These are phyloP conservation scores for Macroglossus sobrinus DNA, from an alignment of 2,113 vertebrate species.

Conservation along the genomic window DNA sequence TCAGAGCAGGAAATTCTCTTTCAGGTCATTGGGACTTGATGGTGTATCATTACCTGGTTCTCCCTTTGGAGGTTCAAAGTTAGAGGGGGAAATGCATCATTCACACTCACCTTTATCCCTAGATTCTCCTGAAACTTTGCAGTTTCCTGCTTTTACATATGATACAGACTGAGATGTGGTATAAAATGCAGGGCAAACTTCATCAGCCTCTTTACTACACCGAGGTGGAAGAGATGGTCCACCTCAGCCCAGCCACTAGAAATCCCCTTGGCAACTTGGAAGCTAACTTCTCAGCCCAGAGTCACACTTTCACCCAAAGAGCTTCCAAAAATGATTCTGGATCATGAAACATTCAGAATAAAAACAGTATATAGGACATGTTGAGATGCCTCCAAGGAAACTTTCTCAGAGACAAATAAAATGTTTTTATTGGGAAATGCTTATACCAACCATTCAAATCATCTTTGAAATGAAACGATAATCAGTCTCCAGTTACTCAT, in stretches of 20 bases:
- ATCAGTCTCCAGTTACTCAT: neutral
- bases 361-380: neutral
- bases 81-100: neutral
- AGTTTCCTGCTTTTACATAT: neutral
- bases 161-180: rapidly evolving
- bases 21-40: neutral
- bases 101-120: neutral
- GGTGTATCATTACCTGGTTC: neutral
- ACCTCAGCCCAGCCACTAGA: neutral
- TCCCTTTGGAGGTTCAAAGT: neutral
- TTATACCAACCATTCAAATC: neutral
- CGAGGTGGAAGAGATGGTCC: neutral
- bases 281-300: neutral
- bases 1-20: neutral
- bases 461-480: neutral
- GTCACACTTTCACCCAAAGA: neutral
- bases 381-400: neutral
- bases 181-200: neutral
- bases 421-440: constrained; percentile 7
- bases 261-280: neutral
- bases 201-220: neutral
- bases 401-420: constrained; percentile 31
- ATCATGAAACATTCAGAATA: neutral
- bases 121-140: neutral
- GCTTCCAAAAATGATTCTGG: neutral